These are phyloP conservation scores for Monochamus alternatus DNA, from an alignment of 2,888 invertebrate species.

Conservation along the genomic window DNA sequence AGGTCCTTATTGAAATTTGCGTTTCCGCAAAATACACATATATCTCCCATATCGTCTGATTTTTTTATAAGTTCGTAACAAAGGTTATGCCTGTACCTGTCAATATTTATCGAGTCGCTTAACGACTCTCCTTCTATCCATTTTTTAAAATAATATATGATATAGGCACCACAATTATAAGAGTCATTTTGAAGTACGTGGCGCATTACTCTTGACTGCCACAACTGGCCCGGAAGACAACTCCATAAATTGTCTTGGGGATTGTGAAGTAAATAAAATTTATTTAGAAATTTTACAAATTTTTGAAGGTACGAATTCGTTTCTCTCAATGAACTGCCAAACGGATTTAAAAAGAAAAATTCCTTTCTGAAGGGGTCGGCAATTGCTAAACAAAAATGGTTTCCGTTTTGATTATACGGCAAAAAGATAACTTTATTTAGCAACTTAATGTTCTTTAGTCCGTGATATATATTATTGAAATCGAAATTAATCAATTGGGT, in stretches of 20 bases:
- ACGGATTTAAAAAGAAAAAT: conserved; percentile 1
- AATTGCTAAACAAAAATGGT: background rate
- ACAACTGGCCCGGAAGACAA: background rate
- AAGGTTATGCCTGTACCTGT: too few species aligned
- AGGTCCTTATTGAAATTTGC: too few species aligned
- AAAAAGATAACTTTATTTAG: background rate
- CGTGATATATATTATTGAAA: background rate
- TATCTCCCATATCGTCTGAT: too few species aligned
- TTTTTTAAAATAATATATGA: background rate
- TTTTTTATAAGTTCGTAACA: too few species aligned
- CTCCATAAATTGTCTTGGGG: background rate
- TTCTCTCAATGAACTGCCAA: background rate
- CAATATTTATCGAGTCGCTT: too few species aligned
- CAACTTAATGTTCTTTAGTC: background rate
- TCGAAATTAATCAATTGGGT: conserved; percentile 8
- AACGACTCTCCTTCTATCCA: background rate
- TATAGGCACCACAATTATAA: background rate
- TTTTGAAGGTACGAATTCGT: background rate
- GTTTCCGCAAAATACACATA: too few species aligned
- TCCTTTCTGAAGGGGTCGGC: background rate
- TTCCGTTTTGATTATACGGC: background rate
- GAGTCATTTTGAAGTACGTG: background rate
- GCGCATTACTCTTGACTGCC: background rate
- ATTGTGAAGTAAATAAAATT: background rate
- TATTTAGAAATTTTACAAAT: background rate